These are phyloP conservation scores for Volucella inflata DNA, from an alignment of 2,888 invertebrate species.

Conservation along the genomic window DNA sequence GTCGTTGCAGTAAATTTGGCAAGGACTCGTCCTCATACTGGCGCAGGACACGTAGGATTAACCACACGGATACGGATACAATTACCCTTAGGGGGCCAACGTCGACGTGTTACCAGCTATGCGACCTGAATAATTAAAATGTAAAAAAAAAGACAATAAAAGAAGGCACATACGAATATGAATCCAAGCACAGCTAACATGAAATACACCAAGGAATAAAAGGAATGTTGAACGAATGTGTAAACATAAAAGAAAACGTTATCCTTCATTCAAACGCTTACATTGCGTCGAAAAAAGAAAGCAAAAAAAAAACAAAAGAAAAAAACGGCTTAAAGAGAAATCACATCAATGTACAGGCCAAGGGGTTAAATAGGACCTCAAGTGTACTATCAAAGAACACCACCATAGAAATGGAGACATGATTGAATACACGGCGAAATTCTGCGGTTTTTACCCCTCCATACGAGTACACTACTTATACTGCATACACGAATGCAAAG, in stretches of 20 bases:
- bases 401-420: conserved; percentile 7
- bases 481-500: conserved; percentile 32
- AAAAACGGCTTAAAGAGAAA: conserved; percentile 21
- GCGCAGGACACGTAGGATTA: conserved; percentile 52
- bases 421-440: conserved; percentile 52
- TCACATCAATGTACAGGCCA: conserved; percentile 1
- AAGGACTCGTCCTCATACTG: conserved; percentile 11
- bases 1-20: conserved; percentile 37
- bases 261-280: conserved; percentile 61
- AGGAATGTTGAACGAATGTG: conserved; percentile 16
- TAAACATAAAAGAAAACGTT: conserved; percentile 58
- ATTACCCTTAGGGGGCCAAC: conserved; percentile 59
- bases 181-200: not conserved
- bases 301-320: conserved; percentile 19
- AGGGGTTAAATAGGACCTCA: conserved; percentile 35
- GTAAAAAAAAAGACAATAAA: conserved; percentile 43
- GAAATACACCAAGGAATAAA: not conserved
- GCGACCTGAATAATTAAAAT: conserved; percentile 75
- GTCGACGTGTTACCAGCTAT: conserved; percentile 14
- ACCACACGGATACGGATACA: conserved; percentile 50
- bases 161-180: not conserved
- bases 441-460: conserved; percentile 58
- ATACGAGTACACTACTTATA: conserved; percentile 16
- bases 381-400: too few relatives aligned
- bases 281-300: conserved; percentile 37